Conservation (phyloP, 2,113 vertebrate genomes). For the Garra rufa region DNA sequence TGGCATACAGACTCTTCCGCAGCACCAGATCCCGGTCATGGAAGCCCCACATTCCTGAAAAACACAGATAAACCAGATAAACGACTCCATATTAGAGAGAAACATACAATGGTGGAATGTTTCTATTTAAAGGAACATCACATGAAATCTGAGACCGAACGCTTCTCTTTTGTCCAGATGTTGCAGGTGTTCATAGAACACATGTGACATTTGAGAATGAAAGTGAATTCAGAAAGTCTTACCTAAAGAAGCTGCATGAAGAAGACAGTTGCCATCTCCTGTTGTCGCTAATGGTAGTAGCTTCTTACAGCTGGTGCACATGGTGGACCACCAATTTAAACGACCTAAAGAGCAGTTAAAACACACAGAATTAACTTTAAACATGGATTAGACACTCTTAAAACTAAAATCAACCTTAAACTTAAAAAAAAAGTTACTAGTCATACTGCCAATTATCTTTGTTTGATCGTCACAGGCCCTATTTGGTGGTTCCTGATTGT, state of each 20-base stretch:
- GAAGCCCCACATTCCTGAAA: constrained; percentile 97
- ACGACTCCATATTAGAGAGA: neutral
- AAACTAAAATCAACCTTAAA: neutral
- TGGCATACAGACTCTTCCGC: constrained; percentile 94
- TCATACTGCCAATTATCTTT: neutral
- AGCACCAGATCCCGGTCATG: constrained; percentile 96
- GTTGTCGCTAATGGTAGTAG: constrained; percentile 97
- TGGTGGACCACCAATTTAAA: constrained; percentile 97
- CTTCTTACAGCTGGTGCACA: constrained; percentile 94
- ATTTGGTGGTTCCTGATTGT: neutral
- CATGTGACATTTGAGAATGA: neutral
- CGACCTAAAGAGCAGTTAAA: constrained; percentile 81
- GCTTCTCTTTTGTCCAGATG: neutral
- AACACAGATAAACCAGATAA: constrained; percentile 7
- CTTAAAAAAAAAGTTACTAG: neutral
- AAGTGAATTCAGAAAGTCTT: constrained; percentile 57
- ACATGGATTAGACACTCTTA: neutral
- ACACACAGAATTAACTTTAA: neutral
- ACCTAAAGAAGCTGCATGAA: constrained; percentile 97
- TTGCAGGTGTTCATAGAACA: neutral
- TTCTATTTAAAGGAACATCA: neutral
- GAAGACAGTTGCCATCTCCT: constrained; percentile 96
- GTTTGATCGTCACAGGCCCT: neutral
- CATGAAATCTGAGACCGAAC: neutral
- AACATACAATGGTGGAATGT: neutral